Base-by-base conservation (phyloP, 2,888 invertebrate genomes). In the Eilema depressum region DNA sequence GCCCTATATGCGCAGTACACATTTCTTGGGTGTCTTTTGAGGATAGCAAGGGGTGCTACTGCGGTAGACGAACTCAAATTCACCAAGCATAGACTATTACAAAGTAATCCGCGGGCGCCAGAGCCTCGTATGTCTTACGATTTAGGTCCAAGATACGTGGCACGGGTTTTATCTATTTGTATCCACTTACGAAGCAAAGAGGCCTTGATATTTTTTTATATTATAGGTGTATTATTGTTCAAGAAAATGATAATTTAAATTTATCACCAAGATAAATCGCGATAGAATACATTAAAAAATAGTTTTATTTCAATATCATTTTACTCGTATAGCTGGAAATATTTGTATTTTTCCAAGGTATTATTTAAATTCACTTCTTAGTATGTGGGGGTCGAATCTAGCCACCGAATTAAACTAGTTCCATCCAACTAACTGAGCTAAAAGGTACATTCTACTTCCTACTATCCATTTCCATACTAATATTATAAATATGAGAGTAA, bases 221-320 rank as follows among this genome's bases (percentile, higher is more conserved):
- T 8, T 53, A 53, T 53, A n/a, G 10, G 20, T 53, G 20, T 41
- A 17, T 41, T 5, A 47, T n/a, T 37, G 20, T 7, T 20, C 47
- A 53, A 1, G 2, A n/a, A n/a, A 53, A 20, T 53, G 53, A n/a
- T 53, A 53, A 53, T 53, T 53, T n/a, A n/a, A n/a, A n/a, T 53
- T 53, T 53, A 53, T 53, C 53, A 53, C 53, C n/a, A 53, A 53
- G 20, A 53, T 53, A 53, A 53, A 53, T 53, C 53, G 53, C 53
- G 3, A 53, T n/a, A n/a, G 10, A 53, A 20, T 20, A 20, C 20
- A 17, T 20, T n/a, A n/a, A 53, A n/a, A 53, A 53, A n/a, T 53
- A 53, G 53, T 53, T n/a, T 53, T 20, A 41, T 41, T 41, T 53
- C 20, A 47, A 47, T 47, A 47, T 47, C 20, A 17, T n/a, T 53